These are phyloP conservation scores for Himalopsyche anomala DNA, from an alignment of 2,888 invertebrate species.

Conservation along the genomic window DNA sequence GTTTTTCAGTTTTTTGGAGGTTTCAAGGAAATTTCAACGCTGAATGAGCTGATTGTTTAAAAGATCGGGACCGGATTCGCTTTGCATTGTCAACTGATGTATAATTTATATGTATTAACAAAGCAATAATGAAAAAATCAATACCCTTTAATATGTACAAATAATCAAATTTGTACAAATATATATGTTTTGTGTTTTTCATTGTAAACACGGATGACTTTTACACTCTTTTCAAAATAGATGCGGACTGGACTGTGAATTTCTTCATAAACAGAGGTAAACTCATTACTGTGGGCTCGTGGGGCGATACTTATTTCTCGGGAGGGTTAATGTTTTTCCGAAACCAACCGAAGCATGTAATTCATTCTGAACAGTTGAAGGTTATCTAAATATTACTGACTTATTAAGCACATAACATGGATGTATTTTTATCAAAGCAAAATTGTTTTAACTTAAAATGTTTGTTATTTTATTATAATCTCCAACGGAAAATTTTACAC, in stretches of 20 bases:
- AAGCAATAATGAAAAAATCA: too few relatives aligned
- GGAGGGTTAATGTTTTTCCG: background rate
- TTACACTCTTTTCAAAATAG: background rate
- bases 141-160: too few relatives aligned
- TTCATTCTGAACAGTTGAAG: background rate
- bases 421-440: background rate
- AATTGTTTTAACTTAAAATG: background rate
- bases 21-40: too few relatives aligned
- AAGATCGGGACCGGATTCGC: too few relatives aligned
- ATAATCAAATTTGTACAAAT: too few relatives aligned
- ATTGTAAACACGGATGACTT: background rate
- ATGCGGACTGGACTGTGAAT: background rate
- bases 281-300: conserved; percentile 10
- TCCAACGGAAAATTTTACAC: too few relatives aligned
- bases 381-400: background rate
- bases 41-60: too few relatives aligned
- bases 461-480: too few relatives aligned
- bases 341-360: background rate
- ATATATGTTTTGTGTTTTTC: too few relatives aligned
- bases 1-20: too few relatives aligned
- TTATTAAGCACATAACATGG: background rate
- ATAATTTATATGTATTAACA: too few relatives aligned
- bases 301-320: background rate
- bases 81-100: too few relatives aligned
- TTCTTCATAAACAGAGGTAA: conserved; percentile 16